Percentiles rank a stretch among this genome's conserved stretches.
Conservation (phyloP, 53 echinoderm and acorn worm genomes). For the Hippasteria phrygiana region DNA sequence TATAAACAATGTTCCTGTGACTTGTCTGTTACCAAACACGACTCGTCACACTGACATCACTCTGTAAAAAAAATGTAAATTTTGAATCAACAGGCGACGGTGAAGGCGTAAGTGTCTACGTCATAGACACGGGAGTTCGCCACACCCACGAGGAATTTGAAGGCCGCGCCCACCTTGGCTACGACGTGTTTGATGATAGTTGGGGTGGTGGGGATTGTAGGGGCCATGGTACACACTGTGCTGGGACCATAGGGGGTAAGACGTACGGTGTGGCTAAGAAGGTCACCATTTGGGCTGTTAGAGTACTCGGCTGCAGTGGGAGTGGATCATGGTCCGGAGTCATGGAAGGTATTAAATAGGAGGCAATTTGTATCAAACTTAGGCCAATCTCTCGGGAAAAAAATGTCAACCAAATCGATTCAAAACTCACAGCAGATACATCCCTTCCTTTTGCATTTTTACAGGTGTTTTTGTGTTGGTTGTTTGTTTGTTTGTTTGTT, state of each 20-base stretch:
- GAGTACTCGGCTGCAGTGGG: conserved; percentile 49
- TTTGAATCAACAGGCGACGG: conserved; percentile 30
- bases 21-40: too few relatives aligned
- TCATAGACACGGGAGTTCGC: conserved; percentile 58
- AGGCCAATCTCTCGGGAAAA: too few relatives aligned
- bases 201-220: conserved; percentile 45
- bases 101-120: conserved; percentile 42
- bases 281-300: conserved; percentile 28
- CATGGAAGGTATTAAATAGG: conserved; percentile 41
- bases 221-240: conserved; percentile 64
- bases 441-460: too few relatives aligned
- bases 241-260: conserved; percentile 54
- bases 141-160: conserved; percentile 64
- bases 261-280: conserved; percentile 62
- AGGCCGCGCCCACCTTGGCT: conserved; percentile 50
- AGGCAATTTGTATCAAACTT: not conserved
- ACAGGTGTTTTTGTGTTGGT: too few relatives aligned
- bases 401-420: too few relatives aligned
- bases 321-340: conserved; percentile 21
- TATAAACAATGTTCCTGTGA: too few relatives aligned
- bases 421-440: too few relatives aligned
- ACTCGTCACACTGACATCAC: too few relatives aligned
- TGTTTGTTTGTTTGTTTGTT: too few relatives aligned
- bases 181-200: conserved; percentile 32
- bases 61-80: too few relatives aligned